Percentiles rank a stretch among this genome's conserved stretches.
These are phyloP conservation scores for Melanophora roralis DNA, from an alignment of 2,888 invertebrate species.

Conservation along the genomic window DNA sequence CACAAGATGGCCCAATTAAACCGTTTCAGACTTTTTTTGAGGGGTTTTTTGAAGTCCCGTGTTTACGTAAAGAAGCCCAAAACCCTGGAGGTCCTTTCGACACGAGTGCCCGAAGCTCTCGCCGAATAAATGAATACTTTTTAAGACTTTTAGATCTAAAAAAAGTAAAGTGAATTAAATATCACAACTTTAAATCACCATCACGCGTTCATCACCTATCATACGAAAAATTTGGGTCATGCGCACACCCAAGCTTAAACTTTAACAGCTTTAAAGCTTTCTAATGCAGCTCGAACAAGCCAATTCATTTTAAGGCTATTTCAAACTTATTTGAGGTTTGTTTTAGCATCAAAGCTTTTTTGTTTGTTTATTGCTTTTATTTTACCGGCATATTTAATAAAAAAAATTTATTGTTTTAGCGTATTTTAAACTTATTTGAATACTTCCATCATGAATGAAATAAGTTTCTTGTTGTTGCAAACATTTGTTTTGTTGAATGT, in stretches of 20 bases:
- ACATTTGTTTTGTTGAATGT: background rate
- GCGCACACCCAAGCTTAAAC: no score
- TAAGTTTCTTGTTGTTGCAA: background rate
- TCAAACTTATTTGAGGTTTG: background rate
- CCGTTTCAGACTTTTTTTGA: no score
- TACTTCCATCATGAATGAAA: constrained; percentile 35
- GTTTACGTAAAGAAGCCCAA: no score
- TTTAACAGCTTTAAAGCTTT: constrained; percentile 44
- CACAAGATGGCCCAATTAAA: no score
- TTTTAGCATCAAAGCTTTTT: background rate
- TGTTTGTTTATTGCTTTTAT: constrained; percentile 11
- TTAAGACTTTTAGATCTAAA: no score
- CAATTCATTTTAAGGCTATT: background rate
- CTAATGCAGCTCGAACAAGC: background rate
- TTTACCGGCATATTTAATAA: constrained; percentile 25
- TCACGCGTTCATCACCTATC: no score
- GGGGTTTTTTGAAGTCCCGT: no score
- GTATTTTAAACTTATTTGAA: constrained; percentile 30
- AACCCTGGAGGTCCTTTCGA: no score
- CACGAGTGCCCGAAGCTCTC: no score
- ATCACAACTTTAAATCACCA: no score
- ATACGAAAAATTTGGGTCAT: background rate
- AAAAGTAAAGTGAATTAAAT: no score
- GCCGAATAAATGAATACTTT: no score
- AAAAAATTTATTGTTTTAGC: background rate